phyloP scores from a whole-genome alignment of 1,140 invertebrate species.

The Danaus plexippus region DNA sequence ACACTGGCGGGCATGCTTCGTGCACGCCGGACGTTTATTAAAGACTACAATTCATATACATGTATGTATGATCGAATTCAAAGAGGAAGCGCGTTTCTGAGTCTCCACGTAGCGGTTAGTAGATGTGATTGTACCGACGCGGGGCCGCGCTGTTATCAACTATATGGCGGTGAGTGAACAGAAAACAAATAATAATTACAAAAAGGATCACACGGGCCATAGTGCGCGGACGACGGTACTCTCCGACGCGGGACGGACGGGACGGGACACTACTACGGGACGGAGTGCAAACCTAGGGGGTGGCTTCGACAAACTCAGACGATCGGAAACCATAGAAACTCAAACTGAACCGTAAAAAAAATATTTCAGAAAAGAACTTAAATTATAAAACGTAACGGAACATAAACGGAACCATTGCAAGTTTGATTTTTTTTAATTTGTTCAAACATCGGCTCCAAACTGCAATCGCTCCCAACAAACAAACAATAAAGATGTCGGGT shows the following conservation, averaged over 20 bases:
- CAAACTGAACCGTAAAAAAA: conserved; percentile 32
- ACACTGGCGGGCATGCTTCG: no score
- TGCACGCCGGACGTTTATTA: conserved; percentile 9
- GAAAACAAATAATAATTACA: conserved; percentile 19
- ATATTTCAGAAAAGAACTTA: conserved; percentile 25
- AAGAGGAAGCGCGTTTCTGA: no score
- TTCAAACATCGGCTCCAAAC: conserved; percentile 5
- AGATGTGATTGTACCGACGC: not conserved
- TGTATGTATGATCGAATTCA: no score
- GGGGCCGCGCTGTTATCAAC: conserved; percentile 6
- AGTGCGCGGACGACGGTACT: no score
- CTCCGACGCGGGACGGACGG: conserved; percentile 9
- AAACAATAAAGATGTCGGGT: conserved; percentile 38
- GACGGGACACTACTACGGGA: conserved; percentile 29
- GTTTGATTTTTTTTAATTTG: conserved; percentile 5
- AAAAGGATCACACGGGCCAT: no score
- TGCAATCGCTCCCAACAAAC: conserved; percentile 29
- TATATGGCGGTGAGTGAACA: conserved; percentile 37
- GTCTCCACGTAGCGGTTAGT: not conserved
- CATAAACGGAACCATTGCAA: conserved; percentile 26
- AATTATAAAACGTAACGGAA: conserved; percentile 26
- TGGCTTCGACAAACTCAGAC: conserved; percentile 44
- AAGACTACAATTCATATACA: not conserved
- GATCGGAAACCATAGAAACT: conserved; percentile 26
- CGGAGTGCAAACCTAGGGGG: conserved; percentile 47